Percentiles rank a stretch among this genome's conserved stretches.
Evolutionary conservation across 2,797 vertebrate genomes (phyloP).

Genomic region (Tamandua tetradactyla): DNA sequence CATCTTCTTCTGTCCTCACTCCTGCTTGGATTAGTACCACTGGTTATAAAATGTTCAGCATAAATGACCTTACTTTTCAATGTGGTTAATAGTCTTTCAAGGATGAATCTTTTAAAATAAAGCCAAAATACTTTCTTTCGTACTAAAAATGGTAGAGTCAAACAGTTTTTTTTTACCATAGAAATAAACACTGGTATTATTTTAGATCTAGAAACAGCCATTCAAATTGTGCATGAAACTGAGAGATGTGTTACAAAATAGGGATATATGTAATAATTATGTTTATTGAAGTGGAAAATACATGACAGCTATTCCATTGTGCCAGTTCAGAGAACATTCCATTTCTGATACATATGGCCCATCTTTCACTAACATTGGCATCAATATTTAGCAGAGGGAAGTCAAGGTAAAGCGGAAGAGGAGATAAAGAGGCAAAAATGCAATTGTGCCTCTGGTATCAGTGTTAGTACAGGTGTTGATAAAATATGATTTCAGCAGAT

Average conservation of each 20-base stretch:
- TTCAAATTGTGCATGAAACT: background rate
- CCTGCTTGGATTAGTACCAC: background rate
- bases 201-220: background rate
- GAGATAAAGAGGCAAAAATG: background rate
- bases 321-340: background rate
- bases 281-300: background rate
- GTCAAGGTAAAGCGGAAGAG: background rate
- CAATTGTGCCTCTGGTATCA: slow-evolving; percentile 80
- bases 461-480: slow-evolving; percentile 79
- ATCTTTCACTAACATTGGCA: background rate
- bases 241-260: background rate
- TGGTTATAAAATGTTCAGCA: background rate
- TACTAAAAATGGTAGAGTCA: background rate
- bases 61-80: background rate
- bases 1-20: background rate
- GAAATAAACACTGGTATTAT: background rate
- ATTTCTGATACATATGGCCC: background rate
- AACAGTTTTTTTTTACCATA: background rate
- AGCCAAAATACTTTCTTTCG: background rate
- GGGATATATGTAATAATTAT: background rate
- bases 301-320: background rate
- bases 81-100: background rate
- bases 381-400: background rate
- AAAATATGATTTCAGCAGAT: slow-evolving; percentile 79
- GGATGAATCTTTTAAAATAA: background rate